Base-by-base conservation (phyloP, 2,888 invertebrate genomes). In the Synanthedon formicaeformis region DNA sequence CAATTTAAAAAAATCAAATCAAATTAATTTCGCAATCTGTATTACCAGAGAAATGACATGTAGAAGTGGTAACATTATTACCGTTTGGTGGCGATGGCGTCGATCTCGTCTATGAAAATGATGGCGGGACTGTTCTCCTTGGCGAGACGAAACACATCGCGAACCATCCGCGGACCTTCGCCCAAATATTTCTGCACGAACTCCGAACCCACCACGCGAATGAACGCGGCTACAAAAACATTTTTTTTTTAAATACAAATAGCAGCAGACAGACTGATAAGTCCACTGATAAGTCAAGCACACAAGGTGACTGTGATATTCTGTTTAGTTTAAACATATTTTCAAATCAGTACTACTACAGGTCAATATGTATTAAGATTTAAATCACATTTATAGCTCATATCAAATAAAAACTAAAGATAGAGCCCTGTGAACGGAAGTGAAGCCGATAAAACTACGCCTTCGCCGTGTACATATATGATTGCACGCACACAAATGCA, bases 111-210 rank as follows among this genome's bases (percentile, higher is more conserved):
- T 71, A 99, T 99, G 79, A 99, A 99, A 65, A 99, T 99, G 65
- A 99, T 99, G 1, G 99, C 98, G 1, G 99, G 99, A 1, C 98
- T 95, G 87, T 99, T 99, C 83, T 99, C 99, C 78, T 99, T 98
- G 14, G 99, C 99, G 58, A 99, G 90, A 67, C 99, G 93, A 83
- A 99, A 99, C 12, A 99, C 99, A 78, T 99, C 99, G 57, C 99
- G 91, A 40, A 99, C 99, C 99, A 99, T 99, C 53, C 99, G 92
- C 0, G 99, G 99, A 0, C 99, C 99, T 81, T 99, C 99, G 41
- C 99, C 99, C 53, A 99, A 89, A 76, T 99, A 99, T 75, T 99
- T 99, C 86, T 99, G 99, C 4, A 99, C 99, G 78, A 99, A 99
- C 84, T 99, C 99, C 0, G 98, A 99, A 4, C 99, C 99, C 14